Base-by-base conservation (phyloP, 2,113 vertebrate genomes). In the Sminthopsis crassicaudata region DNA sequence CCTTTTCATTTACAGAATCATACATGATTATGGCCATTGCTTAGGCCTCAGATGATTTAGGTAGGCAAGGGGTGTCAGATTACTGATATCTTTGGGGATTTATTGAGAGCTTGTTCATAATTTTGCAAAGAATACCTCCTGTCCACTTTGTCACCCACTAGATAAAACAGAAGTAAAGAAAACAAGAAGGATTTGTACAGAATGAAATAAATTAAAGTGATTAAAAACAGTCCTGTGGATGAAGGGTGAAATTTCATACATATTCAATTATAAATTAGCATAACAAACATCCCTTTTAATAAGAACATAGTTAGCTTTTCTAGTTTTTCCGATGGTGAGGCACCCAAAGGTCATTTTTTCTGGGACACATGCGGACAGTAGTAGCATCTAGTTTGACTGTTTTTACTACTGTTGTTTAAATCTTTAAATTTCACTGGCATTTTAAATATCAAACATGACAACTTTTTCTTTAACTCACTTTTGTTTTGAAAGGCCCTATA, bases 51-150 rank as follows among this genome's bases (percentile, higher is more conserved):
- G 96, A 95, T 97, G 94, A 97, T 95, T 95, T 93, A 96, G 24
- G 53, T 46, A 93, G 88, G 67, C 48, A 95, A 92, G 57, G n/a
- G 36, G 91, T 91, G 94, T 76, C 92, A 94, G 60, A 93, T 96
- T 94, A 96, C 92, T 97, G 96, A 96, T 97, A 97, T 97, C 91
- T 93, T 98, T 96, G 57, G 96, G 46, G 92, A 97, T 3, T 94
- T 91, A 54, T 53, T 91, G 91, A 96, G 93, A 84, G 92, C 60
- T 97, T 97, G 95, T 97, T 97, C 91, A 96, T 84, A 92, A 97
- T 97, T 97, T 95, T 84, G 51, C 95, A 76, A 95, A 91, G 93
- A 96, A 55, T 93, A 96, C 92, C 91, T 60, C 94, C 53, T 94
- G 48, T 90, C 42, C 94, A 93, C 46, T 94, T 76, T 95, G 6